A percentile compares a stretch with the other conserved stretches of the same genome.
phyloP scores from a whole-genome alignment of 2,888 invertebrate species.

The Epirrhoe tristata region DNA sequence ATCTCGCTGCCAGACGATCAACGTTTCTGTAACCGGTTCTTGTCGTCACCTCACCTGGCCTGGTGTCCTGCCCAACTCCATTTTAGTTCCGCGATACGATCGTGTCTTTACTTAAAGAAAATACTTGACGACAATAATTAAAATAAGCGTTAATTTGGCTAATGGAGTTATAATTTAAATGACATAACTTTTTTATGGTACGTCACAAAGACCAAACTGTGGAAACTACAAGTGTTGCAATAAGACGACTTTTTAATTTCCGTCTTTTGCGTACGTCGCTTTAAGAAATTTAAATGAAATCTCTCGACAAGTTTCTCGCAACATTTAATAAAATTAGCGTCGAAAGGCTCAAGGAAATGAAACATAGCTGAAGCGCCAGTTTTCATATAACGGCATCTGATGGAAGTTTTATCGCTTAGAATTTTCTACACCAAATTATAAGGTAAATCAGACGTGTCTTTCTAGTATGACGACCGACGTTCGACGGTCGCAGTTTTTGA shows the following conservation, averaged over 20 bases:
- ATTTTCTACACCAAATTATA: neutral
- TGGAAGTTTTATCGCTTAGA: neutral
- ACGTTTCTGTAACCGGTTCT: no score
- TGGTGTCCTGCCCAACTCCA: no score
- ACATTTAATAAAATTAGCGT: conserved; percentile 70
- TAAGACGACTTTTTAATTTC: conserved; percentile 74
- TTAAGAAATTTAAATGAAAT: conserved; percentile 72
- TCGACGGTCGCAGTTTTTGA: neutral
- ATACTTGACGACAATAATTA: neutral
- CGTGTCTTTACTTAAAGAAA: neutral
- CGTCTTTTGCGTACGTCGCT: conserved; percentile 58
- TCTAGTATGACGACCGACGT: neutral
- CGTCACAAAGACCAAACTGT: neutral
- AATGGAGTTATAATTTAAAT: neutral
- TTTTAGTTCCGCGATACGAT: no score
- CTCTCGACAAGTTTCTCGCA: conserved; percentile 66
- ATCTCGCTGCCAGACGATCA: no score
- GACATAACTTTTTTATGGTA: neutral
- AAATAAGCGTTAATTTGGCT: neutral
- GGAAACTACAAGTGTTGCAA: conserved; percentile 64
- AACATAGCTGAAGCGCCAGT: conserved; percentile 51
- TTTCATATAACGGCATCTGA: neutral
- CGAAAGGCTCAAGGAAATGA: conserved; percentile 67
- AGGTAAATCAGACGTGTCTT: no score
- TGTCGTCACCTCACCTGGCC: no score